A percentile compares a stretch with the other conserved stretches of the same genome.
phyloP scores from a whole-genome alignment of 2,888 invertebrate species.

The Ophion obscuratus region DNA sequence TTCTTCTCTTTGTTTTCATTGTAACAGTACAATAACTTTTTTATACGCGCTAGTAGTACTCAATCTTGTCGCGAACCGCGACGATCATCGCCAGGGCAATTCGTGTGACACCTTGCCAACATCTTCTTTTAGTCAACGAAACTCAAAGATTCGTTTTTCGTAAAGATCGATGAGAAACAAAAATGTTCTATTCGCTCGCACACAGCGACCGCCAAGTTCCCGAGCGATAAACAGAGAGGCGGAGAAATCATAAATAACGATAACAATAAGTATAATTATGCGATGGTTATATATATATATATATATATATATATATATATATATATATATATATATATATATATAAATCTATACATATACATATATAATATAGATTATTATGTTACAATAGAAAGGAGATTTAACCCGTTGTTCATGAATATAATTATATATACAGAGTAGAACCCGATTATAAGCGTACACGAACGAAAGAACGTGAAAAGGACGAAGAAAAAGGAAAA shows the following conservation, averaged over 20 bases:
- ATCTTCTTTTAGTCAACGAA: slow-evolving; percentile 8
- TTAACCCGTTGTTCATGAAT: slow-evolving; percentile 61
- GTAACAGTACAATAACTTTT: slow-evolving; percentile 75
- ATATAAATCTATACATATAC: slow-evolving; percentile 54
- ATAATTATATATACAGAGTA: slow-evolving; percentile 57
- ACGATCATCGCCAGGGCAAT: slow-evolving; percentile 5
- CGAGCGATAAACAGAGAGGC: slow-evolving; percentile 54
- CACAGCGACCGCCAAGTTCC: not conserved
- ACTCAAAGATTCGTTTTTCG: not conserved
- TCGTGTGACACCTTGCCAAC: not conserved
- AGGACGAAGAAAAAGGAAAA: not conserved
- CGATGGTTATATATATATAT: slow-evolving; percentile 61
- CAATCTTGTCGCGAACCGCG: slow-evolving; percentile 71
- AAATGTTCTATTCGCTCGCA: not conserved
- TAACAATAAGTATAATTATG: slow-evolving; percentile 79
- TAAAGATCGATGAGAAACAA: slow-evolving; percentile 10
- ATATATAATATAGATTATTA: slow-evolving; percentile 80
- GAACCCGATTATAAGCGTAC: slow-evolving; percentile 29
- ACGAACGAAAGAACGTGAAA: not conserved
- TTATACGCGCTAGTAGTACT: slow-evolving; percentile 78
- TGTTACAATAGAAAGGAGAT: slow-evolving; percentile 74
- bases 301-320: slow-evolving; percentile 17
- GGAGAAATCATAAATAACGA: slow-evolving; percentile 81
- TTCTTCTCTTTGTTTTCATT: slow-evolving; percentile 38
- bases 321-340: slow-evolving; percentile 47